Evolutionary conservation across 2,888 invertebrate genomes (phyloP).

Genomic region (Leucophenga maculata): DNA sequence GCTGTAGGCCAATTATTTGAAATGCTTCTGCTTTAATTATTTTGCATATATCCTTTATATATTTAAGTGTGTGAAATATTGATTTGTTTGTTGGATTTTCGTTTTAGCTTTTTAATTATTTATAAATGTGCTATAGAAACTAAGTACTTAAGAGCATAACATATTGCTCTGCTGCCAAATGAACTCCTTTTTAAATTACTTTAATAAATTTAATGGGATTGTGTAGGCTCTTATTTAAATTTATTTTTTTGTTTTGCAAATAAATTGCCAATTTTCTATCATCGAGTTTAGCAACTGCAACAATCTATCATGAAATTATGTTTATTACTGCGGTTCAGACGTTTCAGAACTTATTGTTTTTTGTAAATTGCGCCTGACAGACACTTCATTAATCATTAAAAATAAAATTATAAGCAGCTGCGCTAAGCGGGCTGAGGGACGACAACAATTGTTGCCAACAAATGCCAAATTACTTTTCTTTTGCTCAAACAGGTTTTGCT

Average conservation of each 20-base stretch:
- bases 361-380: conserved; percentile 13
- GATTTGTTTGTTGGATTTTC: no score
- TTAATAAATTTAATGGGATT: no score
- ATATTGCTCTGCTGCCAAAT: no score
- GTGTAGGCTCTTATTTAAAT: no score
- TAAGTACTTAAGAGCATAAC: neutral
- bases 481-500: neutral
- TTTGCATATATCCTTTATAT: neutral
- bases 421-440: neutral
- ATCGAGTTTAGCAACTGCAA: conserved; percentile 6
- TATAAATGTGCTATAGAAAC: no score
- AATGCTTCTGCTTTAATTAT: neutral
- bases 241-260: neutral
- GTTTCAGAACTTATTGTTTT: conserved; percentile 1
- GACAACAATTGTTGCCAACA: neutral
- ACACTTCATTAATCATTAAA: conserved; percentile 28
- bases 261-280: conserved; percentile 2
- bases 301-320: conserved; percentile 12
- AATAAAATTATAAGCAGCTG: neutral
- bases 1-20: neutral
- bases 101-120: no score
- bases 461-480: conserved; percentile 4
- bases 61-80: no score
- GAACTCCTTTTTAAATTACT: no score
- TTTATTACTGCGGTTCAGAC: neutral